phyloP scores from a whole-genome alignment of 2,113 vertebrate species.

The Pluvialis apricaria region DNA sequence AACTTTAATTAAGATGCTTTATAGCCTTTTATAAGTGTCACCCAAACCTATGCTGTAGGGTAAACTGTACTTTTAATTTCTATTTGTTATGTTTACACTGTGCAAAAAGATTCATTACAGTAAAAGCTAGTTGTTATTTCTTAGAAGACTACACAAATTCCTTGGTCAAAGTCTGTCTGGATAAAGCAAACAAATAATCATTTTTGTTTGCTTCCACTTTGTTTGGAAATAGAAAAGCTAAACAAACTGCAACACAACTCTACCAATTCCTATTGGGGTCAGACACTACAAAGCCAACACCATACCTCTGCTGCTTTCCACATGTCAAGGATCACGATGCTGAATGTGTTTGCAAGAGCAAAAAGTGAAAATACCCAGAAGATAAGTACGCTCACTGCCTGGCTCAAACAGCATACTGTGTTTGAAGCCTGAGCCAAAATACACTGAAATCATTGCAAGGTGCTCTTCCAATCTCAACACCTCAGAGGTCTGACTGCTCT shows the following conservation, averaged over 20 bases:
- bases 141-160: background rate
- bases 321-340: background rate
- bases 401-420: background rate
- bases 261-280: background rate
- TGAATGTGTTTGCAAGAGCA: background rate
- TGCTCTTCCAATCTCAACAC: background rate
- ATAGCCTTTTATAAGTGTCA: slow-evolving; percentile 9
- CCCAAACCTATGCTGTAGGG: background rate
- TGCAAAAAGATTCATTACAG: background rate
- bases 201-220: background rate
- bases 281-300: background rate
- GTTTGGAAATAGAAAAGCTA: background rate
- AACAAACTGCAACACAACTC: background rate
- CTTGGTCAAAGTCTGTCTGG: background rate
- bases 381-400: background rate
- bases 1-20: slow-evolving; percentile 40
- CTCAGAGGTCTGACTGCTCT: background rate
- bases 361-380: background rate
- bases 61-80: slow-evolving; percentile 15
- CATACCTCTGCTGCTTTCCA: background rate
- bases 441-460: background rate
- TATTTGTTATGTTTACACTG: background rate
- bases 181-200: background rate
- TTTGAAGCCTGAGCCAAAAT: background rate
- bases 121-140: background rate